Evolutionary conservation across 1,140 invertebrate genomes (phyloP), one percentile per base, ranked within the genome.

Genomic region (Drosophila cardini): DNA sequence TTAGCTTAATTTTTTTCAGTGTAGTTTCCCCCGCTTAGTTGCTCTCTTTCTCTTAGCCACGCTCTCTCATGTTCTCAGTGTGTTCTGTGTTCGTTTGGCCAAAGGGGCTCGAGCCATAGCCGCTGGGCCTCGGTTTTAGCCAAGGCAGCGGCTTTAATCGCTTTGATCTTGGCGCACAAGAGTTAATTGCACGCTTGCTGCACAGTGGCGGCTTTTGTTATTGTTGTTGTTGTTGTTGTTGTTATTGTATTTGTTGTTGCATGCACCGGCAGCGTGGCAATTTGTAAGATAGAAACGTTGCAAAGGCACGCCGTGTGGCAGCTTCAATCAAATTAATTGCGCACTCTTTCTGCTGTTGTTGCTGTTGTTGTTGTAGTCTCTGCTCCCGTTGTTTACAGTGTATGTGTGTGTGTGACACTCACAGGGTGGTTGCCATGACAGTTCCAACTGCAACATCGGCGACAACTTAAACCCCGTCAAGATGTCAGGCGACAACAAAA

Each of bases 171-270:
- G 79, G 89, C 89, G 81, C 80, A 80, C 77, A 78, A 86, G 65
- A 91, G 89, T 91, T 91, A 91, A 91, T 91, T 91, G 89, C 90
- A 91, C 79, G 89, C 86, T 90, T 90, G 90, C 90, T 87, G 78
- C 78, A 90, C 76, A 87, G 79, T 87, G 64, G 75, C 71, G 69
- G 57, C 9, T 48, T 50, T 65, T 69, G 73, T 58, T 62, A 40
- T 63, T 67, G 48, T 48, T 70, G 58, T 53, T 42, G 52, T 63
- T 56, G 38, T 8, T 38, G 62, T 61, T 76, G 64, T 58, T 62
- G 45, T 63, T 67, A 43, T 48, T 70, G 58, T 53, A 43, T 52
- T 63, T 56, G 38, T 8, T 38, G 62, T 61, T 76, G 64, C 38
- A 45, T 73, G 56, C 57, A 73, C 43, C 38, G 60, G 56, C 74